These are phyloP conservation scores for Odontocolon sp. DNA, from an alignment of 2,888 invertebrate genomes.

Conservation along the genomic window DNA sequence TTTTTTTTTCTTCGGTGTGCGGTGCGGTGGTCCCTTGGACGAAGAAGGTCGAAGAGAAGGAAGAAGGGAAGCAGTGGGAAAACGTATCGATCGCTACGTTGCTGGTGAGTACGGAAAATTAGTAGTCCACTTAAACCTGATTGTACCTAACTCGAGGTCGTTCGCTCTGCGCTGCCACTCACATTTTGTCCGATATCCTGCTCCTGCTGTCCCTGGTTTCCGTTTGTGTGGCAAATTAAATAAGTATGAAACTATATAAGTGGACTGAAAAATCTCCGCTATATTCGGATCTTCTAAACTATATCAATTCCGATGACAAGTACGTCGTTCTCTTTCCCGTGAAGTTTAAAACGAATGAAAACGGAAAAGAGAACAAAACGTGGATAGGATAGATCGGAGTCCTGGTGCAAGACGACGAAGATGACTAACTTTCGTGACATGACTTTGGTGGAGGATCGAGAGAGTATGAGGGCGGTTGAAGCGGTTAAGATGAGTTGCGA, in stretches of 20 bases:
- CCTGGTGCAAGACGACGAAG: background rate
- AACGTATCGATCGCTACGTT: conserved; percentile 53
- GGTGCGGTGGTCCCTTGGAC: conserved; percentile 9
- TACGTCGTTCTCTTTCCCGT: too few relatives aligned
- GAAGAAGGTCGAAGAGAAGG: conserved; percentile 11
- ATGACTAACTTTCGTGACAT: background rate
- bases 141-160: conserved; percentile 2
- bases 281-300: background rate
- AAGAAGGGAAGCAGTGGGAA: conserved; percentile 37
- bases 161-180: too few relatives aligned
- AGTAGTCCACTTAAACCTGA: conserved; percentile 53
- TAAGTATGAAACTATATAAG: too few relatives aligned
- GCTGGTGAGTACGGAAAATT: conserved; percentile 55
- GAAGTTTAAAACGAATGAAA: background rate
- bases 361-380: background rate
- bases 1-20: too few relatives aligned
- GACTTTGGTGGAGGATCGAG: background rate
- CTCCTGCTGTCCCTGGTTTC: too few relatives aligned
- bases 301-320: too few relatives aligned
- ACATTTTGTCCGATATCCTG: too few relatives aligned
- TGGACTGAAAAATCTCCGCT: background rate
- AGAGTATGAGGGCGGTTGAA: too few relatives aligned
- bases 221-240: too few relatives aligned
- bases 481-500: conserved; percentile 63
- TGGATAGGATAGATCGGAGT: background rate